phyloP scores from a whole-genome alignment of 92 coral and sea anemone species.

The Porites rus region DNA sequence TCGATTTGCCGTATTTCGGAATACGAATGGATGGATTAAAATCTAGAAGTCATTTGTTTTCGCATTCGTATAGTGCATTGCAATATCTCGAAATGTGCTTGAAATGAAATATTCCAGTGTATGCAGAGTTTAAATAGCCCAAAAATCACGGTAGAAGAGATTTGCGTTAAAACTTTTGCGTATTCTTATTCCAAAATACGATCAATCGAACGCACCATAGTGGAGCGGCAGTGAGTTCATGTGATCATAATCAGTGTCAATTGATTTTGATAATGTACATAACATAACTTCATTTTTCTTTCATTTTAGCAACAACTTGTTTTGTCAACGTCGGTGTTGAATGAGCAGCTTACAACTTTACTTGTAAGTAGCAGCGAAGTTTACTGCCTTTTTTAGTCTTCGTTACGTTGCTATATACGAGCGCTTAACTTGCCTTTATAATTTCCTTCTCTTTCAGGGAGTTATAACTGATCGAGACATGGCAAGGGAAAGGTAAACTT shows the following conservation, averaged over 20 bases:
- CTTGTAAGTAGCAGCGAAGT: slow-evolving; percentile 68
- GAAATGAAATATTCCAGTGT: no score
- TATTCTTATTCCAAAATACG: no score
- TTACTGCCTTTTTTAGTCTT: background rate
- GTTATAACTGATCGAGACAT: slow-evolving; percentile 97
- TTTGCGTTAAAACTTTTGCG: no score
- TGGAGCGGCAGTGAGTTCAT: background rate
- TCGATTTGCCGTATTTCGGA: background rate
- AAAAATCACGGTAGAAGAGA: no score
- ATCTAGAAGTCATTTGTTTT: no score
- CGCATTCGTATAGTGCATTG: no score
- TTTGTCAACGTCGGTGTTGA: slow-evolving; percentile 89
- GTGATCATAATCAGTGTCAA: background rate
- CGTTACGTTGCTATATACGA: background rate
- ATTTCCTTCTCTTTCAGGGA: slow-evolving; percentile 52
- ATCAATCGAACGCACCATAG: no score
- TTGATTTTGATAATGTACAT: background rate
- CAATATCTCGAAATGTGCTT: no score
- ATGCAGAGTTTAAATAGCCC: no score
- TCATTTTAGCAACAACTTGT: slow-evolving; percentile 91
- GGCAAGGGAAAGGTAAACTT: slow-evolving; percentile 89
- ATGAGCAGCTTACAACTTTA: slow-evolving; percentile 96
- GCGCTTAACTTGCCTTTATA: background rate
- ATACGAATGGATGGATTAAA: no score
- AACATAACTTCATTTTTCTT: background rate